Base-by-base conservation (phyloP, 2,797 vertebrate species). In the Chelidonichthys spinosus region DNA sequence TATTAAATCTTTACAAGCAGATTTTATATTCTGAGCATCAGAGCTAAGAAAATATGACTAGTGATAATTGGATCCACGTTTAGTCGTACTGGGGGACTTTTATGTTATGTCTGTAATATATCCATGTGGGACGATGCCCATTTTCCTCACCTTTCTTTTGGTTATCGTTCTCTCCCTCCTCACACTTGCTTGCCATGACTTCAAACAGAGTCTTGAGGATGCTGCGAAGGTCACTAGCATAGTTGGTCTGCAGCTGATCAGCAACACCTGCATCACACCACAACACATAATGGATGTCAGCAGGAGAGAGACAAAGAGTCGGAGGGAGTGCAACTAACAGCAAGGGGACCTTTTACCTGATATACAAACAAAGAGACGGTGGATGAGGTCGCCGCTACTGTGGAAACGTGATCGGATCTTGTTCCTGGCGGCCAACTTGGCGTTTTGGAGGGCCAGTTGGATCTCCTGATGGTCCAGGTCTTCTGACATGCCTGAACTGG, bases 201-300 rank as follows among this genome's bases (percentile, higher is more conserved):
- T 99, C 97, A 89, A 99, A 99, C 49, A 99, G 92, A 4, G 97
- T 98, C 93, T 99, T 99, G 63, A 99, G 95, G 86, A 99, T 99
- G 85, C 96, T 97, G 65, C 98, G 95, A 75, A 99, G 93, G 92
- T 99, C 97, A 69, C 97, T 98, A 25, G 98, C 98, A 49, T 99
- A 99, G 93, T 99, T 99, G 10, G 97, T 99, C 94, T 99, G 98
- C 86, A 99, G 94, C 90, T 99, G 98, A 94, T 99, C 97, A 58
- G 98, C 98, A 58, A 99, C 98, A 78, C 98, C 98, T 97, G 85
- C 4, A 63, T 74, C 67, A 68, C 50, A 75, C 11, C 73, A n/a
- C 54, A 63, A 72, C n/a, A 52, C 9, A 54, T 3, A 10, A 72
- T 6, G 46, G 15, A 72, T 33, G 15, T 65, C n/a, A 80, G 18